These are phyloP conservation scores for Cephus spinipes DNA, from an alignment of 2,888 invertebrate species.

Conservation along the genomic window DNA sequence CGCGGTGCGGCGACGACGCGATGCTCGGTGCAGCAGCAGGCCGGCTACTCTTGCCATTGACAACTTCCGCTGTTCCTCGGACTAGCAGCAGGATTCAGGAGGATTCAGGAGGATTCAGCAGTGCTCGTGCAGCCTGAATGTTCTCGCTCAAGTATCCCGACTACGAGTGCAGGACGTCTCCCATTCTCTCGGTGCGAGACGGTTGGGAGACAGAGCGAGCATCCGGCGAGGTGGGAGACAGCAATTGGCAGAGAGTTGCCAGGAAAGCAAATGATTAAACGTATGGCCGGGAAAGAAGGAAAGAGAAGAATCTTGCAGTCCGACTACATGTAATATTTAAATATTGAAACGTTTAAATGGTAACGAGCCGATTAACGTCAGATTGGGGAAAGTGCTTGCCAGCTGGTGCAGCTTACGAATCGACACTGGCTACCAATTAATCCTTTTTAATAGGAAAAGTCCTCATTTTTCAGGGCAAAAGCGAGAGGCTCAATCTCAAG, in stretches of 20 bases:
- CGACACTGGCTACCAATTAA: slow-evolving; percentile 34
- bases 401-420: slow-evolving; percentile 36
- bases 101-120: no score
- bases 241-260: not conserved
- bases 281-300: not conserved
- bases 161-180: no score
- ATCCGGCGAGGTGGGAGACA: no score
- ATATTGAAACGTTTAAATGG: slow-evolving; percentile 47
- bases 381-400: slow-evolving; percentile 31
- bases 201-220: slow-evolving; percentile 18
- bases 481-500: not conserved
- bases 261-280: slow-evolving; percentile 5
- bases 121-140: no score
- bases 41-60: no score
- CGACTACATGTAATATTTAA: slow-evolving; percentile 46
- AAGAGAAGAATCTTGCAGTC: slow-evolving; percentile 8
- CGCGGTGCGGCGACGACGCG: no score
- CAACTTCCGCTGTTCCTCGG: no score
- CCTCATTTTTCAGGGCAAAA: not conserved
- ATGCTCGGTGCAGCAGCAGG: no score
- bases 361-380: slow-evolving; percentile 40
- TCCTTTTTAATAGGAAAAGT: slow-evolving; percentile 47
- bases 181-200: not conserved
- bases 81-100: no score
- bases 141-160: no score